Percentiles rank a stretch among this genome's conserved stretches.
Conservation (phyloP, 2,113 vertebrate genomes). For the Corythornis vintsioides region DNA sequence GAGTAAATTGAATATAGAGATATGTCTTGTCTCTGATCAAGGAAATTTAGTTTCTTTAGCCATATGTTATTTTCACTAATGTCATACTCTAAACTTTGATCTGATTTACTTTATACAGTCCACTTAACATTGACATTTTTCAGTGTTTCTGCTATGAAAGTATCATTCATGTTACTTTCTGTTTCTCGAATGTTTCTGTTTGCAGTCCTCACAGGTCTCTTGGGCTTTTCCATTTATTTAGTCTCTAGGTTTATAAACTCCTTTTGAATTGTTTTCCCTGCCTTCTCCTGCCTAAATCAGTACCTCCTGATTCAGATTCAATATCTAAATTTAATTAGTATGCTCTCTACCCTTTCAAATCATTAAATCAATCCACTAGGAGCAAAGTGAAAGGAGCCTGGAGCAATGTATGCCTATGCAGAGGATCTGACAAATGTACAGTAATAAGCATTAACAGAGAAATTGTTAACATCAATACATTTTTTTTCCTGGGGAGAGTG, state of each 20-base stretch:
- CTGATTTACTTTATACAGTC: background rate
- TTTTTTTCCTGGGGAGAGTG: background rate
- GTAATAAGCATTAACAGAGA: conserved; percentile 5
- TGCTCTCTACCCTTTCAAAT: conserved; percentile 1
- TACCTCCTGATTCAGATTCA: background rate
- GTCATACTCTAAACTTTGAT: background rate
- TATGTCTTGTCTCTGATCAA: background rate
- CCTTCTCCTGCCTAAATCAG: background rate
- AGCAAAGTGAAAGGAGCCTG: conserved; percentile 26
- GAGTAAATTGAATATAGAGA: background rate
- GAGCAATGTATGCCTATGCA: background rate
- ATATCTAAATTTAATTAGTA: conserved; percentile 51
- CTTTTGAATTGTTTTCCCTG: background rate
- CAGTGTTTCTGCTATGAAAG: background rate
- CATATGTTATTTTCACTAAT: background rate
- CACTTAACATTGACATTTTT: background rate
- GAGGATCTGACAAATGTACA: background rate
- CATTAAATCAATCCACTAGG: conserved; percentile 2
- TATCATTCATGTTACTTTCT: background rate
- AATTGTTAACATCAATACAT: conserved; percentile 3
- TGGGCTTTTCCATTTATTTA: background rate
- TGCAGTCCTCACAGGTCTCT: background rate
- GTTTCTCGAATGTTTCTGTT: background rate
- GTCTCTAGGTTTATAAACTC: background rate
- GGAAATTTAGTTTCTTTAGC: background rate